Evolutionary conservation across 2,888 invertebrate genomes (phyloP), one percentile per base, ranked within the genome.

Genomic region (Drosophila monieri): DNA sequence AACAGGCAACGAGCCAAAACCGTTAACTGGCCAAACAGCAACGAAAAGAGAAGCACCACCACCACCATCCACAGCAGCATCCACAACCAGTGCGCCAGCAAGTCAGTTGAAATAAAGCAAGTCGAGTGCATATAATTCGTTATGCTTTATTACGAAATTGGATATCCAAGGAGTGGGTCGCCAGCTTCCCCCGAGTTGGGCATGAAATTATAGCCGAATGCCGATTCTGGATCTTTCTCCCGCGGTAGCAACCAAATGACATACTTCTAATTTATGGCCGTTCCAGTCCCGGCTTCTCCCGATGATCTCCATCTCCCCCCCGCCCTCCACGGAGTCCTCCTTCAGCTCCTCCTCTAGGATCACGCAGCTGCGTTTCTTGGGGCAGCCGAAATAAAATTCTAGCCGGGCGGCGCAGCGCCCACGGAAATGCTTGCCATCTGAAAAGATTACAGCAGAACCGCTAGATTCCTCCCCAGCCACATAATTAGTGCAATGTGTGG

Each of bases 61-160:
- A 23, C 21, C 21, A 27, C 5, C 35, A 27, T 27, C 27, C 27
- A 27, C 9, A 9, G 27, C 27, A 18, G n/a, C 35, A 27, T 27
- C 27, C 27, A 27, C 27, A 61, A 37, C 51, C 47, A 48, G 61
- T 64, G 39, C 18, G 43, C 15, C 57, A 65, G 43, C 43, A 49
- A 66, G 55, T 69, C 72, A 69, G 72, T 58, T 76, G 73, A 86
- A 86, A 83, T 85, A 83, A 83, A 80, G 64, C 78, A 84, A 83
- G 87, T 84, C 77, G 87, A 86, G 84, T 86, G 84, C 85, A 84
- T 84, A 86, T 84, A 86, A 84, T 84, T 84, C 84, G 84, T 85
- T 86, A 84, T 84, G 84, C 87, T 86, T 84, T 84, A 84, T 84
- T 84, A 84, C 85, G 84, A 84, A 84, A 84, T 84, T 84, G 84